phyloP scores from a whole-genome alignment of 2,113 vertebrate genomes.

The Micronycteris hirsuta region DNA sequence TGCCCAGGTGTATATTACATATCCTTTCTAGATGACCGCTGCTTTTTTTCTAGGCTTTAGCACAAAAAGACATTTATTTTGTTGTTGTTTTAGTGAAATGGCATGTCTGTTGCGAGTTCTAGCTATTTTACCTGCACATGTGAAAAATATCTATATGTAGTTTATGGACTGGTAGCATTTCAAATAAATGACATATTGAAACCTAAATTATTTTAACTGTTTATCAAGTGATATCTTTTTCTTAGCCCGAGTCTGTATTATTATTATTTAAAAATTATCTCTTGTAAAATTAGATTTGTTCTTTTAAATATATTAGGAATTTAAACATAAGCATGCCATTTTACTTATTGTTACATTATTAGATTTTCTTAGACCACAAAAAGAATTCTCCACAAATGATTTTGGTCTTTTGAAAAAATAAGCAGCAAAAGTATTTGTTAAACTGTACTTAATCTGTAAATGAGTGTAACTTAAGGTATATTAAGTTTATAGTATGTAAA shows the following conservation, averaged over 20 bases:
- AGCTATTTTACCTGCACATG: slow-evolving; percentile 67
- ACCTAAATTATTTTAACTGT: slow-evolving; percentile 63
- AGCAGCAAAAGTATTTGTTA: slow-evolving; percentile 47
- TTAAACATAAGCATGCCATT: slow-evolving; percentile 78
- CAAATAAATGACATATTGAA: slow-evolving; percentile 42
- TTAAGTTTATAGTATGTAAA: neutral
- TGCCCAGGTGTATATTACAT: slow-evolving; percentile 81
- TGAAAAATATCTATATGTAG: slow-evolving; percentile 56
- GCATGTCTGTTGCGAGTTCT: slow-evolving; percentile 77
- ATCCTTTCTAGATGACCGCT: slow-evolving; percentile 76
- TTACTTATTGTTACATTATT: neutral
- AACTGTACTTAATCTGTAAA: neutral
- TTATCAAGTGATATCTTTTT: slow-evolving; percentile 70
- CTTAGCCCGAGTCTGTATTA: slow-evolving; percentile 31
- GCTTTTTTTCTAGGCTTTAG: slow-evolving; percentile 78
- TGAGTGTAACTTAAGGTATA: slow-evolving; percentile 14
- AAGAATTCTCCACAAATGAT: slow-evolving; percentile 74
- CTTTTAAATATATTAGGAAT: slow-evolving; percentile 74
- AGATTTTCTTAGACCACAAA: slow-evolving; percentile 75
- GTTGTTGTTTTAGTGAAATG: slow-evolving; percentile 65
- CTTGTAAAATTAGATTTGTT: slow-evolving; percentile 58
- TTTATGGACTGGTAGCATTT: slow-evolving; percentile 70
- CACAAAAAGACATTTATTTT: slow-evolving; percentile 76
- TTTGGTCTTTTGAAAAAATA: slow-evolving; percentile 69
- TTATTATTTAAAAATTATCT: slow-evolving; percentile 47